Base-by-base conservation (phyloP, 1,140 invertebrate genomes). In the Drosophila yakuba region DNA sequence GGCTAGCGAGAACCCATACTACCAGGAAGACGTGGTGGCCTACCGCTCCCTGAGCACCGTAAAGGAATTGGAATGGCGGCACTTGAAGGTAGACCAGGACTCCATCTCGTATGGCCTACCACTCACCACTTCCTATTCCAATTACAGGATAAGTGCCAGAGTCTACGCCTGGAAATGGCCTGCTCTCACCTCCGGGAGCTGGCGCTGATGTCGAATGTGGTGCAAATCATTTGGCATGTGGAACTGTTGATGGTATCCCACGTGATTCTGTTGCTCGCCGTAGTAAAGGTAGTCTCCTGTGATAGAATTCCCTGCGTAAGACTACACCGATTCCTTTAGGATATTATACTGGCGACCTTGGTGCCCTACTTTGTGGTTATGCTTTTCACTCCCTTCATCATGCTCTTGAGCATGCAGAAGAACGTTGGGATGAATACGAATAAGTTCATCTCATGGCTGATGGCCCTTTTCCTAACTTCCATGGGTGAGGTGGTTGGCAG, bases 181-280 rank as follows among this genome's bases (percentile, higher is more conserved):
- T 39, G 39, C n/a, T 20, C 28, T 10, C 20, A n/a, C 58, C 7
- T 28, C 55, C 17, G 56, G 8, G 28, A 51, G 25, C 28, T 51
- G n/a, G 8, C 25, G 1, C 32, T 51, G 48, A 4, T 17, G 32
- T 15, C 28, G 28, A 51, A 51, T 51, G 48, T 51, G 25, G 48
- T n/a, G 5, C 48, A 28, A 4, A 11, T 51, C 2, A 17, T 51
- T 15, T 32, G 28, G 48, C n/a, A 63, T 10, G 57, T 69, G 0
- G 78, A 80, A 41, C 7, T 69, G 0, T 1, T 77, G 3, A 11
- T 77, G 17, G 2, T 28, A 11, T 7, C 43, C 0, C 73, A 81
- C 20, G 10, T 68, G 0, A 10, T 45, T 0, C 2, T 57, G 3
- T 10, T 51, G 6, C 12, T 81, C 1, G 1, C 6, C 8, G 0